phyloP scores from a whole-genome alignment of 2,888 invertebrate species.

The Cantharis rustica region DNA sequence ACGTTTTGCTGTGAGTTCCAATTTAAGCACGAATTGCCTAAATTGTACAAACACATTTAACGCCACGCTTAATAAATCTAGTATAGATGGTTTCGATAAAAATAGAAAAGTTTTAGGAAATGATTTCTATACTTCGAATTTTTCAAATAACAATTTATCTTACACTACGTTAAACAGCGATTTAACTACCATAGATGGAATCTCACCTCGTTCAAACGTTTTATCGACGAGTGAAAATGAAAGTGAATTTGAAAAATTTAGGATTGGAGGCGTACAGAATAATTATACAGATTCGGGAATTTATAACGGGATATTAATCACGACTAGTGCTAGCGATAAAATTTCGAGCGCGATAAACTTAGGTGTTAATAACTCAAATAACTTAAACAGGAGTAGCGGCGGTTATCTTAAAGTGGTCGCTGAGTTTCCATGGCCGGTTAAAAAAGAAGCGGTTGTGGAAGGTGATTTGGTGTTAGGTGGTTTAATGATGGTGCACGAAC shows the following conservation, averaged over 20 bases:
- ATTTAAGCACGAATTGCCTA: background rate
- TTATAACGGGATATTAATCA: slow-evolving; percentile 9
- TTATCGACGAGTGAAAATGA: background rate
- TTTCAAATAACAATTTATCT: background rate
- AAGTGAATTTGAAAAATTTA: background rate
- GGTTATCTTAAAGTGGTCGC: slow-evolving; percentile 22
- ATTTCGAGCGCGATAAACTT: background rate
- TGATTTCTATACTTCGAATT: background rate
- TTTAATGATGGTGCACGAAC: slow-evolving; percentile 93
- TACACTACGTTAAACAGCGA: background rate
- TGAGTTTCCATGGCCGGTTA: slow-evolving; percentile 74
- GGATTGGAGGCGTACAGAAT: background rate
- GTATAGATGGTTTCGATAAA: background rate
- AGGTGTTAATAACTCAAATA: slow-evolving; percentile 3
- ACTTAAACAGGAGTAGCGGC: background rate
- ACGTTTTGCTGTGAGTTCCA: background rate
- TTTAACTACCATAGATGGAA: background rate
- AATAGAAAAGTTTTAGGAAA: background rate
- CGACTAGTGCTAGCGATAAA: slow-evolving; percentile 6
- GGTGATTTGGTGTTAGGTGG: slow-evolving; percentile 90
- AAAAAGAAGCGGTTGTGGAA: slow-evolving; percentile 83
- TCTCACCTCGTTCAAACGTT: background rate
- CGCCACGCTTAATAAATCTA: background rate
- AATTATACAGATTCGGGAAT: slow-evolving; percentile 4
- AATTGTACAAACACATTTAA: background rate